These are phyloP conservation scores for Anniella stebbinsi DNA, from an alignment of 2,797 vertebrate species.

Conservation along the genomic window DNA sequence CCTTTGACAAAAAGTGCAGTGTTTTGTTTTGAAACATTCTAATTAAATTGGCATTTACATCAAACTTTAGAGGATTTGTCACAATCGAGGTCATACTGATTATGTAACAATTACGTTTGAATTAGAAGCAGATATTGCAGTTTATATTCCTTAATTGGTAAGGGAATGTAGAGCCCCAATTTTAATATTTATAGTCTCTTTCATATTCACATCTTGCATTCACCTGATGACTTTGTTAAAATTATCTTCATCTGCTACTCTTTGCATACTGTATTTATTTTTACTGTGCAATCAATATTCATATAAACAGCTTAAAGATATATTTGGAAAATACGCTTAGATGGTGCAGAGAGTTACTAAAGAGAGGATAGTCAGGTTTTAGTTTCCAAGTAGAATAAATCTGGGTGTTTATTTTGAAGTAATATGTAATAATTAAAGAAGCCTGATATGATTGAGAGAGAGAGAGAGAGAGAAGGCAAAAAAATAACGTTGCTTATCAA, in stretches of 20 bases:
- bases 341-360: neutral
- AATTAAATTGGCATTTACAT: neutral
- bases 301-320: neutral
- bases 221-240: slow-evolving; percentile 46
- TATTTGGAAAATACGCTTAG: neutral
- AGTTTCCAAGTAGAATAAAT: slow-evolving; percentile 18
- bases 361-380: slow-evolving; percentile 31
- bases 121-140: slow-evolving; percentile 57
- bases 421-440: slow-evolving; percentile 19
- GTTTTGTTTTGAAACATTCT: neutral
- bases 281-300: neutral
- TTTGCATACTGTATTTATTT: neutral
- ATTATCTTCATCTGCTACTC: slow-evolving; percentile 42
- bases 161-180: slow-evolving; percentile 50
- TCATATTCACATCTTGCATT: slow-evolving; percentile 39
- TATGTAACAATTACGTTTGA: slow-evolving; percentile 34
- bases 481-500: slow-evolving; percentile 58
- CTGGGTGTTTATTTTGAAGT: slow-evolving; percentile 39
- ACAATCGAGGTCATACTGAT: neutral
- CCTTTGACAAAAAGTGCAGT: neutral
- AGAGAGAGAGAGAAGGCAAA: neutral
- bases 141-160: slow-evolving; percentile 55
- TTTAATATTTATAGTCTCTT: slow-evolving; percentile 44
- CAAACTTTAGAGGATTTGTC: fast-evolving
- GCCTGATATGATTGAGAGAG: slow-evolving; percentile 9